These are phyloP conservation scores for Parnassius smintheus DNA, from an alignment of 2,888 invertebrate genomes.

Conservation along the genomic window DNA sequence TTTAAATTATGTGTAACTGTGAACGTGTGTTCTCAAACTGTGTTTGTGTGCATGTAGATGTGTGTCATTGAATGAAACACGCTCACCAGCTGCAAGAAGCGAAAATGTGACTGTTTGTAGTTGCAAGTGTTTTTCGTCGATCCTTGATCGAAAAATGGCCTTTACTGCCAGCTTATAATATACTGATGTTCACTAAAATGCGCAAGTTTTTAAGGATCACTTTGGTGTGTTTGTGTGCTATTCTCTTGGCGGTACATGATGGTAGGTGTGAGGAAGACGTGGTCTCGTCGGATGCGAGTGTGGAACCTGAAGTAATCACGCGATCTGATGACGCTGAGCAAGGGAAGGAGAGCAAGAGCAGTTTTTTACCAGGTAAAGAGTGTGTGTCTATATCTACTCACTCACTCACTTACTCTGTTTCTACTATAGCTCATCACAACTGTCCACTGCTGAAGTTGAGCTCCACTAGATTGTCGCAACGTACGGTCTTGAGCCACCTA, in stretches of 20 bases:
- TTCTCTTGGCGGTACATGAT: slow-evolving; percentile 53
- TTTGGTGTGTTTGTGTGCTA: slow-evolving; percentile 64
- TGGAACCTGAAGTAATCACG: slow-evolving; percentile 38
- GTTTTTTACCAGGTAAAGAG: slow-evolving; percentile 57
- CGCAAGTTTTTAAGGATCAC: slow-evolving; percentile 66
- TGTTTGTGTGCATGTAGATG: slow-evolving; percentile 34
- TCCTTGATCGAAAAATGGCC: slow-evolving; percentile 58
- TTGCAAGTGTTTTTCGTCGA: slow-evolving; percentile 41
- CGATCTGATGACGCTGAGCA: slow-evolving; percentile 46
- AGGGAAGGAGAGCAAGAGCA: slow-evolving; percentile 56
- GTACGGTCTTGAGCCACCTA: no score
- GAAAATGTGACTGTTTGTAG: slow-evolving; percentile 74
- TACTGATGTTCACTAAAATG: slow-evolving; percentile 61
- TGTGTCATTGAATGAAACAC: slow-evolving; percentile 52
- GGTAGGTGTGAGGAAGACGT: slow-evolving; percentile 53
- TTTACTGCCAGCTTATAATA: slow-evolving; percentile 46
- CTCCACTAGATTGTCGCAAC: no score
- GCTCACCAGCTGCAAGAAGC: slow-evolving; percentile 48
- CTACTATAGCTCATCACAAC: no score
- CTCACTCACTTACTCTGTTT: no score
- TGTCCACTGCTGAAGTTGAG: no score
- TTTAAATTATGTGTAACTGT: slow-evolving; percentile 25
- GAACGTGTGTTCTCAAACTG: slow-evolving; percentile 23
- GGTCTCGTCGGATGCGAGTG: slow-evolving; percentile 37
- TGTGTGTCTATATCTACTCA: no score